A percentile compares a stretch with the other conserved stretches of the same genome.
Evolutionary conservation across 2,113 vertebrate species (phyloP).

Genomic region (Vanacampus margaritifer): DNA sequence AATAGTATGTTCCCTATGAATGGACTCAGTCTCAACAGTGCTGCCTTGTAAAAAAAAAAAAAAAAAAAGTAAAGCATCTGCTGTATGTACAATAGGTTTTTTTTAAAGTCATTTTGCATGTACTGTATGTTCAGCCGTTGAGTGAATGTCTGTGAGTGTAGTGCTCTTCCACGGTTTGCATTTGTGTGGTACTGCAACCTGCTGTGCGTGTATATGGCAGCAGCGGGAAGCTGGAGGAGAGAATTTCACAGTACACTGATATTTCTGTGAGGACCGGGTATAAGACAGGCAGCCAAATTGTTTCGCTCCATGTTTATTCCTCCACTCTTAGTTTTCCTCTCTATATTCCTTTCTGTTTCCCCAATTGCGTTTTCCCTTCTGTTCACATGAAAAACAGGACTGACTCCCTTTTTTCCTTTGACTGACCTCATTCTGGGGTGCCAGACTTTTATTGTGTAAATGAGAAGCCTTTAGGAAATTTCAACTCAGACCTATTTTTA

Average conservation of each 20-base stretch:
- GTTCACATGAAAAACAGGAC: too few species aligned
- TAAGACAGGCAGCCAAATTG: conserved; percentile 57
- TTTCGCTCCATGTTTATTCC: conserved; percentile 31
- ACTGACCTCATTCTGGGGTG: not conserved
- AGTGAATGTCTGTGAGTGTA: not conserved
- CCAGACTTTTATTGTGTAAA: not conserved
- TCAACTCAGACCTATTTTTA: too few species aligned
- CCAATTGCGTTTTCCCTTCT: conserved; percentile 21
- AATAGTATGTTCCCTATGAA: not conserved
- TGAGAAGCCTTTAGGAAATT: too few species aligned
- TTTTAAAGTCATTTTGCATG: not conserved
- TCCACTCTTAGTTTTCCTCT: conserved; percentile 31
- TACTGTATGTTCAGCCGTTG: not conserved
- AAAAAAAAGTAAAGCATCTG: not conserved
- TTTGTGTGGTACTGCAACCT: conserved; percentile 7
- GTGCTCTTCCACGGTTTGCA: not conserved
- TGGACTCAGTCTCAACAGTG: not conserved
- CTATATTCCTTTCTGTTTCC: conserved; percentile 28
- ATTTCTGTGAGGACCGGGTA: conserved; percentile 68
- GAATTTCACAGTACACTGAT: conserved; percentile 60
- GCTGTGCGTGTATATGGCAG: conserved; percentile 29
- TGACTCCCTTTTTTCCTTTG: too few species aligned
- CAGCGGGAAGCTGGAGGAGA: conserved; percentile 53
- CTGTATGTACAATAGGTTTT: not conserved
- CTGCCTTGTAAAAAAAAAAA: not conserved